A percentile compares a stretch with the other conserved stretches of the same genome.
Evolutionary conservation across 2,888 invertebrate species (phyloP).

Genomic region (Folsomia manolachei): DNA sequence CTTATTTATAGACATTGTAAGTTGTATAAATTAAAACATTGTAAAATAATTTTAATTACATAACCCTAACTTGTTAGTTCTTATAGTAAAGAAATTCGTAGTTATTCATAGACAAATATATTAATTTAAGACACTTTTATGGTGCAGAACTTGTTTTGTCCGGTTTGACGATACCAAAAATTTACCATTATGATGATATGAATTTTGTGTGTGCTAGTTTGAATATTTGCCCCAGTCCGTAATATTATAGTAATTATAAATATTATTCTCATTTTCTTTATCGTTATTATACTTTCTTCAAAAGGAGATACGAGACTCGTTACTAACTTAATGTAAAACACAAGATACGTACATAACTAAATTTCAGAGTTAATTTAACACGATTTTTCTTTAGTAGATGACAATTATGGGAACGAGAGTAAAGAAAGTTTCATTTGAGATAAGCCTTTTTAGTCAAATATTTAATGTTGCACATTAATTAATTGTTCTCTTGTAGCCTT

Average conservation of each 20-base stretch:
- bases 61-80: too few species aligned
- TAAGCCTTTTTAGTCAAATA: too few species aligned
- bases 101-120: too few species aligned
- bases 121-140: constrained; percentile 36
- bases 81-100: too few species aligned
- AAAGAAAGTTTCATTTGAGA: too few species aligned
- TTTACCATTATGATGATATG: constrained; percentile 43
- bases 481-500: too few species aligned
- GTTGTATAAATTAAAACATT: not conserved
- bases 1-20: not conserved
- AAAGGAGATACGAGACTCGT: not conserved
- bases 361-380: too few species aligned
- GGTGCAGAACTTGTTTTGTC: constrained; percentile 50
- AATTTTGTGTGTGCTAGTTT: constrained; percentile 44
- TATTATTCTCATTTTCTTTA: not conserved
- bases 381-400: too few species aligned
- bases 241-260: not conserved
- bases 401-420: too few species aligned
- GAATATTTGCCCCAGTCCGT: not conserved
- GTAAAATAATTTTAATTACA: too few species aligned
- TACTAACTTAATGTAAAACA: not conserved
- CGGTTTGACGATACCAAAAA: constrained; percentile 50
- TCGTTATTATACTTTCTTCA: not conserved
- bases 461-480: too few species aligned
- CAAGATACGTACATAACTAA: not conserved